These are phyloP conservation scores for Hippolais icterina DNA, from an alignment of 2,113 vertebrate genomes.

Conservation along the genomic window DNA sequence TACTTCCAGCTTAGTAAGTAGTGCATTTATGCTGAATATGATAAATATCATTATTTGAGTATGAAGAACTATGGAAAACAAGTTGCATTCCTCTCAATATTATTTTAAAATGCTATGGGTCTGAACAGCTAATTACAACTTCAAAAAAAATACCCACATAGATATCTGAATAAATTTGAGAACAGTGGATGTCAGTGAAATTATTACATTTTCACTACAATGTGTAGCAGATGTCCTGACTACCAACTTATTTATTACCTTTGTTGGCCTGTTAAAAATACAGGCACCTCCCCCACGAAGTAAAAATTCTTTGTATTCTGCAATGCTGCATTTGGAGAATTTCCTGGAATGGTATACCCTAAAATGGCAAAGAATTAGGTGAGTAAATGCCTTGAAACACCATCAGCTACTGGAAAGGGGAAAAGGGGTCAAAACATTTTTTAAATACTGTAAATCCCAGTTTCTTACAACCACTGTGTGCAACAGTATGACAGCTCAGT, in stretches of 20 bases:
- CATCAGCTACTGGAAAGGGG: background rate
- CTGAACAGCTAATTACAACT: background rate
- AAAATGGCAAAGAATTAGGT: conserved; percentile 42
- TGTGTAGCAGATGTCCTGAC: background rate
- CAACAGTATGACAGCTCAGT: background rate
- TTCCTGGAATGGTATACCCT: conserved; percentile 90
- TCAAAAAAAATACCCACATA: background rate
- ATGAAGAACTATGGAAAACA: background rate
- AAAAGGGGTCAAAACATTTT: background rate
- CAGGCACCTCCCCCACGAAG: conserved; percentile 92
- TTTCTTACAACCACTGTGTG: conserved; percentile 35
- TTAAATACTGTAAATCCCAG: conserved; percentile 27
- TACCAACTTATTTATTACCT: conserved; percentile 74
- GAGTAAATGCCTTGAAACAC: conserved; percentile 8
- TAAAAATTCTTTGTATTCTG: conserved; percentile 94
- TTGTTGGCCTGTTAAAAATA: conserved; percentile 94
- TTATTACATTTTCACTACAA: background rate
- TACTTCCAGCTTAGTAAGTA: background rate
- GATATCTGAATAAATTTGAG: background rate
- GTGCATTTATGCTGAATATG: background rate
- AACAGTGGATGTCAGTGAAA: background rate
- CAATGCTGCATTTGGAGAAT: conserved; percentile 97
- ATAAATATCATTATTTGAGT: background rate
- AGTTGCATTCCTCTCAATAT: background rate
- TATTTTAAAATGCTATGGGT: background rate